Evolutionary conservation across 2,797 vertebrate genomes (phyloP).

Genomic region (Chrysocyon brachyurus): DNA sequence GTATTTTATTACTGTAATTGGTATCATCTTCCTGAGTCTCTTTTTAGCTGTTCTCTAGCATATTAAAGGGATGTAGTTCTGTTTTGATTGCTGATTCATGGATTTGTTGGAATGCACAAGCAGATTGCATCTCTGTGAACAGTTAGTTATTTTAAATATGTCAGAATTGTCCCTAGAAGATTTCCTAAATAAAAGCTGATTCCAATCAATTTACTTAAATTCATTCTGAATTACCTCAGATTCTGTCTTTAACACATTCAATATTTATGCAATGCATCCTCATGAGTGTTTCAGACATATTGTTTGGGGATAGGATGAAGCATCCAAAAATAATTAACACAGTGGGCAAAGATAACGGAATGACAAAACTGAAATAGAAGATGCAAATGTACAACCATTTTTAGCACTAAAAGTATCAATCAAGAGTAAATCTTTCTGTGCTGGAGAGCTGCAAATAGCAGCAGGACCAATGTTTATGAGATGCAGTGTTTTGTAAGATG

Average conservation of each 20-base stretch:
- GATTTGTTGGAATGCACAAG: constrained; percentile 67
- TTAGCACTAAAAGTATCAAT: constrained; percentile 77
- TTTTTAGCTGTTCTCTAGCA: constrained; percentile 61
- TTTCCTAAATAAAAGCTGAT: constrained; percentile 84
- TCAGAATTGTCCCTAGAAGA: constrained; percentile 76
- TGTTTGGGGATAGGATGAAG: constrained; percentile 78
- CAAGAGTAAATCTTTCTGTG: constrained; percentile 68
- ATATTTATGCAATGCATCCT: constrained; percentile 70
- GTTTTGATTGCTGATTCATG: constrained; percentile 63
- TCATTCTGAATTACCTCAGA: constrained; percentile 81
- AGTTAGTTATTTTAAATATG: constrained; percentile 83
- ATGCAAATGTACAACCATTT: constrained; percentile 81
- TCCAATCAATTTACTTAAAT: constrained; percentile 84
- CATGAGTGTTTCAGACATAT: constrained; percentile 78
- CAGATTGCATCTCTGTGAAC: constrained; percentile 73
- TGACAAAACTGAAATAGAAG: constrained; percentile 78
- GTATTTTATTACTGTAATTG: constrained; percentile 23
- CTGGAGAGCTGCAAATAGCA: constrained; percentile 44
- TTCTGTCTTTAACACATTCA: constrained; percentile 76
- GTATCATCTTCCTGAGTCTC: constrained; percentile 35
- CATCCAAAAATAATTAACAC: constrained; percentile 82
- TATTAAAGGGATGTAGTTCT: constrained; percentile 64
- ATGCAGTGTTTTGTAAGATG: constrained; percentile 80
- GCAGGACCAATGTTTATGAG: constrained; percentile 65
- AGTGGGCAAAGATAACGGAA: constrained; percentile 75